Evolutionary conservation across 2,888 invertebrate genomes (phyloP).

Genomic region (Pandemis heparana): DNA sequence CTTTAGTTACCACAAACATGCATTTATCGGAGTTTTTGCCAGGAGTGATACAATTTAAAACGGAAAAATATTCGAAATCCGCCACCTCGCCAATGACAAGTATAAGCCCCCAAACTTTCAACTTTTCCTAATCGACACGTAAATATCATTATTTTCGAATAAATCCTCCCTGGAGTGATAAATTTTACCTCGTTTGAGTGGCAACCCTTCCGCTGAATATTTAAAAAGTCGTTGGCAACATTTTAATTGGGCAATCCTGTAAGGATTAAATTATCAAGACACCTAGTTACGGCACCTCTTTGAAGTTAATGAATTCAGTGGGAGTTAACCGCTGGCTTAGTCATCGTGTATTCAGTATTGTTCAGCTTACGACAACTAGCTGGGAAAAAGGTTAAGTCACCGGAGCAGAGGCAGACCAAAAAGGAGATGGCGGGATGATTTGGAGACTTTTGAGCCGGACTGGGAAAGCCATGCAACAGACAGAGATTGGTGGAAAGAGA

Average conservation of each 20-base stretch:
- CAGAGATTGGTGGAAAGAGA: too few species aligned
- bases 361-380: slow-evolving; percentile 46
- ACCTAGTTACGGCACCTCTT: slow-evolving; percentile 81
- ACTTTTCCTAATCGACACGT: slow-evolving; percentile 81
- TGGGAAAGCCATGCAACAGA: too few species aligned
- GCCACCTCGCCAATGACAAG: slow-evolving; percentile 51
- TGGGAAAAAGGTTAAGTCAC: not conserved
- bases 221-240: slow-evolving; percentile 85
- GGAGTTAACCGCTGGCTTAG: slow-evolving; percentile 69
- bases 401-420: too few species aligned
- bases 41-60: not conserved
- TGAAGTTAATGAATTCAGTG: slow-evolving; percentile 83
- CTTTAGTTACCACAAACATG: not conserved
- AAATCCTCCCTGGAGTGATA: slow-evolving; percentile 77
- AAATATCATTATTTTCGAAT: slow-evolving; percentile 81
- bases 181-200: slow-evolving; percentile 76
- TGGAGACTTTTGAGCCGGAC: too few species aligned
- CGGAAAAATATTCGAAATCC: slow-evolving; percentile 37
- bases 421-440: too few species aligned
- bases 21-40: not conserved
- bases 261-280: slow-evolving; percentile 86
- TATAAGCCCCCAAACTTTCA: slow-evolving; percentile 69
- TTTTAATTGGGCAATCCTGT: slow-evolving; percentile 83
- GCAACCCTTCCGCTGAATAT: slow-evolving; percentile 81
- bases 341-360: slow-evolving; percentile 48